phyloP scores from a whole-genome alignment of 2,888 invertebrate genomes.

The Metacarcinus magister region DNA sequence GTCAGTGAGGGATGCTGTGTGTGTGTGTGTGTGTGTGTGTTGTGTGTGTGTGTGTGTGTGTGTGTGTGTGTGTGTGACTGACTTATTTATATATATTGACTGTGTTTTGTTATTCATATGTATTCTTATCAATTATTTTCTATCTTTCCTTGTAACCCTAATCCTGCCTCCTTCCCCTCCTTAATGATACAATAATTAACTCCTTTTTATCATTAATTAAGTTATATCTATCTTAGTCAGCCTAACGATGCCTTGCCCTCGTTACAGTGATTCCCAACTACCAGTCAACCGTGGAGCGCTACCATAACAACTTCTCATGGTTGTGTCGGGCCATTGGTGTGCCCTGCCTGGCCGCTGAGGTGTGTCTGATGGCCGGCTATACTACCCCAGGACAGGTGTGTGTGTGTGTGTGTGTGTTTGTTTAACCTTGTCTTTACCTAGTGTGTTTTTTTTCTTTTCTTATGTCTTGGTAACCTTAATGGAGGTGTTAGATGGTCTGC shows the following conservation, averaged over 20 bases:
- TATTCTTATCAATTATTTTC: background rate
- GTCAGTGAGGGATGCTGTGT: no score
- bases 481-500: no score
- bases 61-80: no score
- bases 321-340: constrained; percentile 75
- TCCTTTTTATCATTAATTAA: no score
- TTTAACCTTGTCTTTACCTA: background rate
- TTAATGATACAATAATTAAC: no score
- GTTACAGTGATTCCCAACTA: constrained; percentile 66
- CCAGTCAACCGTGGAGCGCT: constrained; percentile 58
- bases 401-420: background rate
- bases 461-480: no score
- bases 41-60: no score
- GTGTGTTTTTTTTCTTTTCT: background rate
- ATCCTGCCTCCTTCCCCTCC: no score
- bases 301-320: constrained; percentile 78
- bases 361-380: constrained; percentile 45
- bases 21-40: no score
- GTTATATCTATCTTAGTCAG: background rate
- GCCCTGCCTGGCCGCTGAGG: constrained; percentile 76
- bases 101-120: background rate
- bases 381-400: constrained; percentile 54
- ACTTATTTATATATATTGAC: no score
- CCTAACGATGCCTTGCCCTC: background rate
- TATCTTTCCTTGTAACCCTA: no score